Evolutionary conservation across 1,140 invertebrate genomes (phyloP), one percentile per base, ranked within the genome.

Genomic region (Melanaphis sacchari): DNA sequence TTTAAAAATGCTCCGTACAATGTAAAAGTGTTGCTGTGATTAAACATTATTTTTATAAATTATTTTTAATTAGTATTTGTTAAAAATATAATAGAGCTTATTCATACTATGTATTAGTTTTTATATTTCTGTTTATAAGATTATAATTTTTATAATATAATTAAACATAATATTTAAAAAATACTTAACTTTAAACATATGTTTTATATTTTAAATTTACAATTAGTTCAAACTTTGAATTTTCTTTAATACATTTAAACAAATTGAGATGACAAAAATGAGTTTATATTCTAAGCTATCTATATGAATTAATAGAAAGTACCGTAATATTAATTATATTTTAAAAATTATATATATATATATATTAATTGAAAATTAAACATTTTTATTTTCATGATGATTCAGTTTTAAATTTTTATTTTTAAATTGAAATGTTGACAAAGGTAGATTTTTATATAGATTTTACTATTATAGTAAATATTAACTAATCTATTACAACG

Each of bases 1-100:
- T 93, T 93, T 93, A 93, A 93, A 93, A 82, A 93, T 11, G 91
- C 91, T 93, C 91, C 91, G 52, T 93, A 85, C 81, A 93, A 93
- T 93, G 81, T 93, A 31, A 93, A 93, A 85, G 36, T 93, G 40
- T 93, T 26, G 66, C 91, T 93, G 91, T 93, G 91, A 93, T 93
- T 49, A 82, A 82, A 49, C 9, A 26, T 89, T 26, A 89, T 40
- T 38, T 36, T 89, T 89, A 89, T 52, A n/a, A 89, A 40, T 40
- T 54, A 26, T 89, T 82, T 81, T n/a, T 90, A 40, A 59, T n/a
- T 59, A 22, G 76, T 91, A 81, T 76, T 91, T 41, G 31, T 66
- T 76, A 76, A 91, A 76, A 66, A 91, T 91, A 8, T 43, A 43
- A 49, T 46, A 81, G 8, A 46, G 26, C 2, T 82, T 92, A 88